Percentiles rank a stretch among this genome's conserved stretches.
Evolutionary conservation across 2,797 vertebrate species (phyloP).

Genomic region (Gambelia wislizenii): DNA sequence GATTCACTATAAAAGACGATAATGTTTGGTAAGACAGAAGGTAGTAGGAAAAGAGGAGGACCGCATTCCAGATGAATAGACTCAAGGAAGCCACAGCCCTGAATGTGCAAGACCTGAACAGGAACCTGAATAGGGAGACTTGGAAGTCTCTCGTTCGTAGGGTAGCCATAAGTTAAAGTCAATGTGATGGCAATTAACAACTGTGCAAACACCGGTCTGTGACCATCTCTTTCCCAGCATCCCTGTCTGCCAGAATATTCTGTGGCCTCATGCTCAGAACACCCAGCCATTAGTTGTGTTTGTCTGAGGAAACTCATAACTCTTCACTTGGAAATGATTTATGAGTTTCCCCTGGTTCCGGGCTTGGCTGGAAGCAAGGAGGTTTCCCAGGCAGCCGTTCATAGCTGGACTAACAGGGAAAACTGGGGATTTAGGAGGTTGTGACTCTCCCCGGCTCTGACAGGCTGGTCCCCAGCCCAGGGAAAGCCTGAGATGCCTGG

Average conservation of each 20-base stretch:
- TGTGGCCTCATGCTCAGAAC: slow-evolving; percentile 11
- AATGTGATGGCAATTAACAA: too few relatives aligned
- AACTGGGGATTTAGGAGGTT: neutral
- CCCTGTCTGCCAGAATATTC: accelerated
- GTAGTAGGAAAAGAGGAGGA: too few relatives aligned
- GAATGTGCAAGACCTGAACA: too few relatives aligned
- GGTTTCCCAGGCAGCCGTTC: slow-evolving; percentile 25
- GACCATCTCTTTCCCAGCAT: neutral
- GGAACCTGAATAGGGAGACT: too few relatives aligned
- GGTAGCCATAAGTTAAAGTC: too few relatives aligned
- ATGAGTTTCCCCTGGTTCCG: slow-evolving; percentile 42
- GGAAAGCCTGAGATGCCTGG: neutral
- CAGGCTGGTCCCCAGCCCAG: neutral
- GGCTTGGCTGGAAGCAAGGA: neutral
- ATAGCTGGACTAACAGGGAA: accelerated
- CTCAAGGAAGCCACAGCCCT: too few relatives aligned
- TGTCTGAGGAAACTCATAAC: slow-evolving; percentile 63
- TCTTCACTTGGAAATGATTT: slow-evolving; percentile 67
- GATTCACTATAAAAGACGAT: too few relatives aligned
- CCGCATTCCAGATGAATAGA: too few relatives aligned
- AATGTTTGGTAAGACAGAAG: too few relatives aligned
- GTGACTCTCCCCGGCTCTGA: neutral
- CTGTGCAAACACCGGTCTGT: neutral
- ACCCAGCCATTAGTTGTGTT: slow-evolving; percentile 51
- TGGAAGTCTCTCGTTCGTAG: too few relatives aligned